Conservation (phyloP, 2,888 invertebrate species). For the Operophtera brumata region DNA sequence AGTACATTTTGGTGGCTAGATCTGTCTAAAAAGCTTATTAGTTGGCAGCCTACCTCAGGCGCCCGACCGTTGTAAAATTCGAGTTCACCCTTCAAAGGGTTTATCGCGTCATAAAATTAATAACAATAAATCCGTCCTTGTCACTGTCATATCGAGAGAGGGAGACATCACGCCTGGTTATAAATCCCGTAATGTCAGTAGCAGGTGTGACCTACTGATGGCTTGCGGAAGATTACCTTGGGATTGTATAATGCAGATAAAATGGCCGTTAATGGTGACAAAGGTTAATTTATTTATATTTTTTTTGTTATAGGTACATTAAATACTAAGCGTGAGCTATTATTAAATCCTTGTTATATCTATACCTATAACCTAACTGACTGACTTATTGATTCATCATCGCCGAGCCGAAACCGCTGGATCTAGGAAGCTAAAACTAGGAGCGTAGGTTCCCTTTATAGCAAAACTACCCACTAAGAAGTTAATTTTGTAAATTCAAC, state of each 20-base stretch:
- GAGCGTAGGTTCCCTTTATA: no score
- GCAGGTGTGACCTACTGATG: conserved; percentile 37
- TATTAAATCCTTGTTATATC: no score
- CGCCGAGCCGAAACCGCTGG: no score
- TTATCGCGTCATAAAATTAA: conserved; percentile 37
- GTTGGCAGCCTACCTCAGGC: background rate
- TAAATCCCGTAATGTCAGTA: conserved; percentile 42
- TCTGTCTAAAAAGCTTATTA: background rate
- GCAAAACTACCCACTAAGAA: no score
- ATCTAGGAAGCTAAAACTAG: no score
- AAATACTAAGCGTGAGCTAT: no score
- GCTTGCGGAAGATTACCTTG: conserved; percentile 40
- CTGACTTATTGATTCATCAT: no score
- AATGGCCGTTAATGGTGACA: background rate
- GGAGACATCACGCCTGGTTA: conserved; percentile 27
- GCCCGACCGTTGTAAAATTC: conserved; percentile 18
- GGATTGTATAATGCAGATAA: background rate
- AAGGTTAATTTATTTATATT: no score
- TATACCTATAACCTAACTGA: no score
- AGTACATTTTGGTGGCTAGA: background rate
- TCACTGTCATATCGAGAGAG: conserved; percentile 36
- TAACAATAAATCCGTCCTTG: conserved; percentile 42
- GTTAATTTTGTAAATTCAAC: no score
- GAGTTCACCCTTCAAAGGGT: conserved; percentile 23
- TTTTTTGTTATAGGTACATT: no score